Evolutionary conservation across 1,140 invertebrate genomes (phyloP), one percentile per base, ranked within the genome.

Genomic region (Caerostris extrusa): DNA sequence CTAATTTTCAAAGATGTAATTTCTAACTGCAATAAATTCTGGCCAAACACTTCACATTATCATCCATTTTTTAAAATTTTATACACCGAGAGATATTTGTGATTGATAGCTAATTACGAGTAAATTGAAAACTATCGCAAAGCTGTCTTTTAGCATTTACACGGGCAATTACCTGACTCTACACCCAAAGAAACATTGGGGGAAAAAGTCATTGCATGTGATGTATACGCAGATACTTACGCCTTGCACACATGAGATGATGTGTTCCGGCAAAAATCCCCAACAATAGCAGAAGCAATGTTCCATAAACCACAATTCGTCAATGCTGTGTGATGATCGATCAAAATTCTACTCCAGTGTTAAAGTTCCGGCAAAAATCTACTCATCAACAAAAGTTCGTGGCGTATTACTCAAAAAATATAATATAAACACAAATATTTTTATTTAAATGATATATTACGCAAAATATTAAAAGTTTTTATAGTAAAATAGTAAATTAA

Each of bases 261-360:
- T 34, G 53, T 53, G 53, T 77, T 57, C 67, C 71, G 56, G 50
- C 53, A 60, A 82, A 69, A 58, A 56, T 69, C 69, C 71, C 69
- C 89, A 91, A 82, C 89, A 50, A 81, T 91, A 91, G 71, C 8
- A 3, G 81, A 85, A 7, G 77, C 90, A 85, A 85, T 92, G 90
- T 85, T 64, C 90, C 90, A 81, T 92, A 92, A 92, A 85, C 81
- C 90, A 69, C 90, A 92, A 92, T 92, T 85, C 90, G 82, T 92
- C 90, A 92, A 92, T 92, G 90, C 90, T 50, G 57, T 60, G 71
- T 67, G 90, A 83, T 92, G 90, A 92, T 92, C 90, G 90, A 92
- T 92, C 60, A 85, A n/a, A n/a, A n/a, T n/a, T n/a, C n/a, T n/a
- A n/a, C n/a, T n/a, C n/a, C n/a, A n/a, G n/a, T n/a, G n/a, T n/a